phyloP scores from a whole-genome alignment of 2,888 invertebrate species.

The Darwinula stevensoni region DNA sequence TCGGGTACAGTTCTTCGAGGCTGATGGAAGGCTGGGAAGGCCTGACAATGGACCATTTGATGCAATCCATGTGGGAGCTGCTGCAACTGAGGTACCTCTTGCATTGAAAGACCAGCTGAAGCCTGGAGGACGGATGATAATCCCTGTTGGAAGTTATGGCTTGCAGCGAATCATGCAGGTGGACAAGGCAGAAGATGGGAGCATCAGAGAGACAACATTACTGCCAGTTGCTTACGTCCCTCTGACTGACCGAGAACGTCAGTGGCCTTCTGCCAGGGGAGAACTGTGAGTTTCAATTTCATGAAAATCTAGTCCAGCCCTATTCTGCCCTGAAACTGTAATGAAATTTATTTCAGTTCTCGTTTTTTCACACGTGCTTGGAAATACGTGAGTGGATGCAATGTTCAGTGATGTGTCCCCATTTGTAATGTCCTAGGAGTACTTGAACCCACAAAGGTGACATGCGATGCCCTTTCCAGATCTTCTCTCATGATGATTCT shows the following conservation, averaged over 20 bases:
- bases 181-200: constrained; percentile 44
- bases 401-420: too few species aligned
- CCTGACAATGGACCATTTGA: constrained; percentile 45
- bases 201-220: constrained; percentile 36
- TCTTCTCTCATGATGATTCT: too few species aligned
- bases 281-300: too few species aligned
- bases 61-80: constrained; percentile 80
- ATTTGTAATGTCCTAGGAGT: too few species aligned
- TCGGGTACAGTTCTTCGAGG: constrained; percentile 32
- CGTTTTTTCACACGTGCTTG: too few species aligned
- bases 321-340: too few species aligned
- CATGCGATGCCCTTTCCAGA: too few species aligned
- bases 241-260: constrained; percentile 50
- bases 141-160: constrained; percentile 62
- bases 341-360: too few species aligned
- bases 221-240: constrained; percentile 96
- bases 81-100: constrained; percentile 40
- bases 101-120: constrained; percentile 60
- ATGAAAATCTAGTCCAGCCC: too few species aligned
- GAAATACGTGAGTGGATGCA: too few species aligned
- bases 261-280: too few species aligned
- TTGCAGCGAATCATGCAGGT: constrained; percentile 49
- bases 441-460: too few species aligned
- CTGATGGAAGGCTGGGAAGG: constrained; percentile 65
- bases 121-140: constrained; percentile 65